Conservation (phyloP, 2,888 invertebrate species). For the Temnothorax ravouxi region DNA sequence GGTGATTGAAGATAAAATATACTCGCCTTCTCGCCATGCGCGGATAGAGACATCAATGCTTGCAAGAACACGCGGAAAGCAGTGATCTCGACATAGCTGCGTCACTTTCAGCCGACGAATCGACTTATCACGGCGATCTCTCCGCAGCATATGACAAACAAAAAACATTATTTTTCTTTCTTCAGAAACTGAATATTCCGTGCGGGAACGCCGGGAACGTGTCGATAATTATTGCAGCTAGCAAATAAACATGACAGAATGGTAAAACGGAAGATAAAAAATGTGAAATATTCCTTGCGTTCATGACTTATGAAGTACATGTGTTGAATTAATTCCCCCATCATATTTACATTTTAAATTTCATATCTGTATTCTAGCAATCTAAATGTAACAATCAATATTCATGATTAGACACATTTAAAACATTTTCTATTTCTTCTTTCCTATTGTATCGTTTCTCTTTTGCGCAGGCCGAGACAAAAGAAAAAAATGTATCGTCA, state of each 20-base stretch:
- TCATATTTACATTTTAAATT: not conserved
- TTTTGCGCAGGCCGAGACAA: too few species aligned
- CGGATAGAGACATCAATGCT: slow-evolving; percentile 81
- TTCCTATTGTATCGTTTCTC: not conserved
- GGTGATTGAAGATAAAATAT: slow-evolving; percentile 54
- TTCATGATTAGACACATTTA: not conserved
- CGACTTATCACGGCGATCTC: slow-evolving; percentile 22
- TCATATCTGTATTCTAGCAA: not conserved
- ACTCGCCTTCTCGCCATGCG: slow-evolving; percentile 37
- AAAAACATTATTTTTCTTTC: slow-evolving; percentile 8
- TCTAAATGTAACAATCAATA: not conserved
- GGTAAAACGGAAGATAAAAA: not conserved
- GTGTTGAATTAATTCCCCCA: not conserved
- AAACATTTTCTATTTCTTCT: not conserved
- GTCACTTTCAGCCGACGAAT: slow-evolving; percentile 12
- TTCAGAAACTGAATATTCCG: not conserved
- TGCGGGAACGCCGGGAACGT: not conserved
- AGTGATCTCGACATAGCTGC: slow-evolving; percentile 26
- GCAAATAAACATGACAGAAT: not conserved
- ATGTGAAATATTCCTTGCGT: not conserved
- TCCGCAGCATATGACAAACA: not conserved
- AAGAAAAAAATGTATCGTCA: too few species aligned
- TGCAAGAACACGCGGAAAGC: slow-evolving; percentile 38
- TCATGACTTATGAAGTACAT: not conserved
- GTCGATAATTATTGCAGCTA: not conserved